A percentile compares a stretch with the other conserved stretches of the same genome.
Evolutionary conservation across 2,113 vertebrate genomes (phyloP).

Genomic region (Aspidoscelis tigris): DNA sequence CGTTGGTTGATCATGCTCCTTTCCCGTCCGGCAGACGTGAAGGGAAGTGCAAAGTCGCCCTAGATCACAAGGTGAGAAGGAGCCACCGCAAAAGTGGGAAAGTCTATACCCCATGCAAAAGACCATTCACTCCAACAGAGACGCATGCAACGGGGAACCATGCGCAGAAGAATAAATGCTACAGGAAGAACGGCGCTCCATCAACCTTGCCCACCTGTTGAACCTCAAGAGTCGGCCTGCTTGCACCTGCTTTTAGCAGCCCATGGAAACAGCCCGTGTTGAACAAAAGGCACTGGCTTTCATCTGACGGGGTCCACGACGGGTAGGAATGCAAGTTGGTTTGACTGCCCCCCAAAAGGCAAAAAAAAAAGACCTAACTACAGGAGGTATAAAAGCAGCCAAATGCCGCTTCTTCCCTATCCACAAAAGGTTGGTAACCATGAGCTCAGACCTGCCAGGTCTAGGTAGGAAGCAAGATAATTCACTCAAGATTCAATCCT

Average conservation of each 20-base stretch:
- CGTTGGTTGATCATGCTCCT: no score
- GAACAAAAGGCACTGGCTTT: neutral
- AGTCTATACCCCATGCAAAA: neutral
- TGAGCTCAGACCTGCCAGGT: neutral
- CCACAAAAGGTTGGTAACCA: slow-evolving; percentile 3
- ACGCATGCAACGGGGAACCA: neutral
- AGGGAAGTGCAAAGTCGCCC: neutral
- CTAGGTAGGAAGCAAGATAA: neutral
- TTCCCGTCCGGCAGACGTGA: no score
- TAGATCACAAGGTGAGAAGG: neutral
- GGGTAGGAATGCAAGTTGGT: neutral
- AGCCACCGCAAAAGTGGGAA: neutral
- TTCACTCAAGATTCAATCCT: neutral
- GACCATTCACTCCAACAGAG: neutral
- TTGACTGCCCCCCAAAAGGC: neutral
- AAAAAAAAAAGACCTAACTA: neutral
- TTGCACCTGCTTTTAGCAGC: neutral
- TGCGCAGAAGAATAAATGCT: rapidly evolving
- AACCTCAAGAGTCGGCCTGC: no score
- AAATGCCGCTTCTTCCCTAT: neutral
- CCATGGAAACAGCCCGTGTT: neutral
- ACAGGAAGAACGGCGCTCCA: neutral
- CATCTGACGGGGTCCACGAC: neutral
- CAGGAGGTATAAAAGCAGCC: neutral
- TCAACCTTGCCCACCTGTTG: neutral